A percentile compares a stretch with the other conserved stretches of the same genome.
Evolutionary conservation across 2,797 vertebrate species (phyloP).

Genomic region (Todus mexicanus): DNA sequence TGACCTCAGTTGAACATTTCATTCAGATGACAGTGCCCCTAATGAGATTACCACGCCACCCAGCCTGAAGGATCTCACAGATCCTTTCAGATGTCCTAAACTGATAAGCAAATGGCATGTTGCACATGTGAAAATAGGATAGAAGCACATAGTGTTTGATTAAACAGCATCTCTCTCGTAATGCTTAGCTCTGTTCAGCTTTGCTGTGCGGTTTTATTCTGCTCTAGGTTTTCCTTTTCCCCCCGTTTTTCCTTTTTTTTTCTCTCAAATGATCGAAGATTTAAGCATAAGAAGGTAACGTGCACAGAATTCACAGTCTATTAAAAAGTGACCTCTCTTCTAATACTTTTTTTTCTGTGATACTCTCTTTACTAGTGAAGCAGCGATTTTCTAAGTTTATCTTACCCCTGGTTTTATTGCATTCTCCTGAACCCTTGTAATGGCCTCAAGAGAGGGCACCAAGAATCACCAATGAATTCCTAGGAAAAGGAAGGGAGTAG

Average conservation of each 20-base stretch:
- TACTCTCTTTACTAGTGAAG: background rate
- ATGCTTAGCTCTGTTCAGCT: background rate
- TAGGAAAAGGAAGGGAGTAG: background rate
- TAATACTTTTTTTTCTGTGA: background rate
- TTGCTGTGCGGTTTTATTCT: background rate
- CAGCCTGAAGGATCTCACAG: background rate
- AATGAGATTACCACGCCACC: background rate
- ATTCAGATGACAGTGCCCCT: background rate
- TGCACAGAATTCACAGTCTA: background rate
- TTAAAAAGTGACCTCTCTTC: background rate
- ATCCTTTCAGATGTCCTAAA: background rate
- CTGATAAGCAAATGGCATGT: background rate
- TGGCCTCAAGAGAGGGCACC: background rate
- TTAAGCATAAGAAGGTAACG: background rate
- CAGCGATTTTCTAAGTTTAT: background rate
- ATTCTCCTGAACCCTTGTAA: background rate
- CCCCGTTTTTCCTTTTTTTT: fast-evolving
- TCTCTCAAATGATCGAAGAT: background rate
- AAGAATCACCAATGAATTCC: background rate
- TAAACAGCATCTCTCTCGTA: background rate
- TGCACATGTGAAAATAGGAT: background rate
- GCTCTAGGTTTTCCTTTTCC: background rate
- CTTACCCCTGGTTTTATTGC: background rate
- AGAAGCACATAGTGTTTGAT: background rate
- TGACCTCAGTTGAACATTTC: constrained; percentile 21